Evolutionary conservation across 2,888 invertebrate genomes (phyloP), one percentile per base, ranked within the genome.

Genomic region (Brachynemurus nebulosus): DNA sequence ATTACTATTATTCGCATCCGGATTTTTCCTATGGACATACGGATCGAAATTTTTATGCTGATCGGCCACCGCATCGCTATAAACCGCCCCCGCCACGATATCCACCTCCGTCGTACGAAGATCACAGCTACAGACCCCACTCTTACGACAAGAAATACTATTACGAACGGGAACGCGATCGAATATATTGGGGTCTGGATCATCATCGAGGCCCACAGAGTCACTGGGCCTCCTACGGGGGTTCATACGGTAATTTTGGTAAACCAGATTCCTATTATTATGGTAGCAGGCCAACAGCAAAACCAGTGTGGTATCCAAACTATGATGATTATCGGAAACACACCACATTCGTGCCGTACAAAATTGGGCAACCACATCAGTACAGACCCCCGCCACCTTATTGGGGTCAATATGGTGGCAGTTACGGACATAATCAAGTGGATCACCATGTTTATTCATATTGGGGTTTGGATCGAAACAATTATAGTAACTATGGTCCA

Each of bases 221-320:
- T 27, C 67, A 68, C 36, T 77, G 75, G 74, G 74, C 74, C 1
- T 67, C 69, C 46, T 78, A 79, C 52, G 76, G 77, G 0, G 74
- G 76, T 0, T 64, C 64, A 9, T 81, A 82, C 51, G 73, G 74
- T 1, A 59, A 62, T 45, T 58, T 56, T 45, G 58, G 57, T 9
- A 44, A 50, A 21, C 49, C 45, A 6, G 48, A 54, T 42, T 50
- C 49, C 7, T 45, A 49, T 43, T 43, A 49, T 38, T 27, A 21
- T 33, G 42, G 44, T 19, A 33, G 47, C 16, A 30, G 39, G 7
- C 16, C 33, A 20, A 14, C 14, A 18, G 7, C 37, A 3, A 37
- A 37, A 37, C 37, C 27, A 2, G 21, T 7, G 19, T 38, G 38
- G 38, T 44, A 44, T 44, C 38, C 44, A 5, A 37, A 25, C 4